Conservation (phyloP, 2,797 vertebrate species). For the Eulemur mongoz region DNA sequence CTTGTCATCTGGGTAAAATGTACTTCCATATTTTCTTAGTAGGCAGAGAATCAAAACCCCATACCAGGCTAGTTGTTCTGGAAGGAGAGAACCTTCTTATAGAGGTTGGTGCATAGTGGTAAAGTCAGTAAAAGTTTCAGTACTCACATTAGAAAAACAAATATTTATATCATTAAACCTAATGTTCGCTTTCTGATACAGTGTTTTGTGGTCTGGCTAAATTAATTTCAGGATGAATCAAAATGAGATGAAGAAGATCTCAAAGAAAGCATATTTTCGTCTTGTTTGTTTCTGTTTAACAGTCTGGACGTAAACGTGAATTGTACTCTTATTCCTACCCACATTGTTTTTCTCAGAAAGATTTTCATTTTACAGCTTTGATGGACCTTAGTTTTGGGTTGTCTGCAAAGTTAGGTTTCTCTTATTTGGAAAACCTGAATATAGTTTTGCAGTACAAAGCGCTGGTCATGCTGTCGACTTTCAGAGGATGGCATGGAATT, state of each 20-base stretch:
- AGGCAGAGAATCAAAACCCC: not conserved
- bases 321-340: not conserved
- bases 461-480: constrained; percentile 25
- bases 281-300: not conserved
- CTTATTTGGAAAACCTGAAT: constrained; percentile 35
- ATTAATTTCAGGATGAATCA: not conserved
- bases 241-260: not conserved
- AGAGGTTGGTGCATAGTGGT: not conserved
- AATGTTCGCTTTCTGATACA: not conserved
- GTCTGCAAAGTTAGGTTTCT: not conserved
- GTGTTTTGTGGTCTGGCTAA: not conserved
- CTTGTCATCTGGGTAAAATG: not conserved
- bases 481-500: constrained; percentile 41
- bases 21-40: not conserved
- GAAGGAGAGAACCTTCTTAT: not conserved
- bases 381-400: not conserved
- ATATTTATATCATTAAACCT: not conserved
- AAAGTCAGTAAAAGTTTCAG: not conserved
- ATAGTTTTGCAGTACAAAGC: not conserved
- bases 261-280: not conserved
- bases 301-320: not conserved
- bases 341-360: not conserved
- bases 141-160: not conserved
- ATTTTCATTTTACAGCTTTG: not conserved
- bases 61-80: not conserved